Evolutionary conservation across 2,888 invertebrate genomes (phyloP), one percentile per base, ranked within the genome.

Genomic region (Macrostomum cliftonense): DNA sequence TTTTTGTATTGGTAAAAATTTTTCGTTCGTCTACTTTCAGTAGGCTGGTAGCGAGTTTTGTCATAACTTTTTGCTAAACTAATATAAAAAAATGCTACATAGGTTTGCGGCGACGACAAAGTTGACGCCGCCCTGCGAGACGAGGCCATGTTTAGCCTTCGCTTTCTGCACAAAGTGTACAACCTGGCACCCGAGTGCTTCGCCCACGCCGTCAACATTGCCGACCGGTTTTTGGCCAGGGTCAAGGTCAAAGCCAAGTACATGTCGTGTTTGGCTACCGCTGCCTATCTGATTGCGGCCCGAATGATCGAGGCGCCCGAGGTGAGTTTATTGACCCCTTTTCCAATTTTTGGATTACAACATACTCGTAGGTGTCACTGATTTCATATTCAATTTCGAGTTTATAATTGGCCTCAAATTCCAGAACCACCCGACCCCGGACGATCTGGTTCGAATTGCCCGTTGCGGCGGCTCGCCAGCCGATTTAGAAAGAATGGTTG

Each of bases 401-500:
- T 28, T 9, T 9, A 28, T 7, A 28, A 28, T 28, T 9, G 9
- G 9, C 9, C 28, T 9, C 28, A 4, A 28, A 7, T 9, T 13
- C 9, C 52, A 61, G 60, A 53, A 54, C 49, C 54, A 57, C 45
- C 64, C 63, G 17, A 56, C 53, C 47, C 57, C 61, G 2, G 50
- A 55, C 12, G 59, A 61, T 44, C 56, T 66, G 16, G 55, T 61
- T 12, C 47, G 55, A 19, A 54, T 63, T 7, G 59, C 63, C 51
- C 55, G 60, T 52, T 57, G 61, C 50, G 58, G 56, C 12, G 64
- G 65, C 57, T 61, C 60, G 45, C 52, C 60, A 5, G 57, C 58
- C 16, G 67, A 67, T 53, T 54, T 67, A 20, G 54, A 56, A 17
- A 58, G 62, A 39, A 66, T 66, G 64, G 65, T 65, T 53, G 55